A percentile compares a stretch with the other conserved stretches of the same genome.
These are phyloP conservation scores for human (Homo sapiens) DNA, from an alignment of 2,113 vertebrate species.

Conservation along the genomic window DNA sequence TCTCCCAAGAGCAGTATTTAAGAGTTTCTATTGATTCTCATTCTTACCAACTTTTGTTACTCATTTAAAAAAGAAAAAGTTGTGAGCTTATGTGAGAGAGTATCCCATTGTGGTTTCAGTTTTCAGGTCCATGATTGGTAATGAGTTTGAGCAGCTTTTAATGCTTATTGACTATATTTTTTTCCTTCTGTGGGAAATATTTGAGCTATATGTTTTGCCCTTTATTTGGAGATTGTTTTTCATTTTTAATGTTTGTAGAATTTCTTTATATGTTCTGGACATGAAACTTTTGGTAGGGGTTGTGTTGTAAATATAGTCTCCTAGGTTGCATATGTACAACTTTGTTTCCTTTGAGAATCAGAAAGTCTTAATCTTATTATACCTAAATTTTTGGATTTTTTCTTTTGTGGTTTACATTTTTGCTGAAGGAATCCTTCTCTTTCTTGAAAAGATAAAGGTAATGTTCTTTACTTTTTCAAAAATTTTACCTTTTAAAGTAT, in stretches of 20 bases:
- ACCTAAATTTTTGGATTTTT: background rate
- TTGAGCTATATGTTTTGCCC: background rate
- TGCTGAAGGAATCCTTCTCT: background rate
- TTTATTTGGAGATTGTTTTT: background rate
- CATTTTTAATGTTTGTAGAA: background rate
- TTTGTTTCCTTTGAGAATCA: background rate
- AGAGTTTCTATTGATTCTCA: background rate
- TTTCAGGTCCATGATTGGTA: background rate
- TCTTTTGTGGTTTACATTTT: background rate
- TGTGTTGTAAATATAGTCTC: background rate
- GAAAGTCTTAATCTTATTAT: background rate
- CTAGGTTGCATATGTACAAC: background rate
- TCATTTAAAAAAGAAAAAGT: too few species aligned
- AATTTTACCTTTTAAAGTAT: background rate
- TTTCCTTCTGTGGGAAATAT: background rate
- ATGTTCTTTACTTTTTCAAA: background rate
- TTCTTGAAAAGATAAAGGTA: background rate
- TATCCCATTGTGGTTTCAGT: background rate
- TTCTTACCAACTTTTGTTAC: background rate
- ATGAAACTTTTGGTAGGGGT: background rate
- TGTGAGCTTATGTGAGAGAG: background rate
- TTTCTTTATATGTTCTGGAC: background rate
- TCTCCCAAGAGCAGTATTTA: background rate
- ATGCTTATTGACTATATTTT: background rate
- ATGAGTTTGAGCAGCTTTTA: background rate